Conservation (phyloP, 2,888 invertebrate species). For the Osmoderma eremita region DNA sequence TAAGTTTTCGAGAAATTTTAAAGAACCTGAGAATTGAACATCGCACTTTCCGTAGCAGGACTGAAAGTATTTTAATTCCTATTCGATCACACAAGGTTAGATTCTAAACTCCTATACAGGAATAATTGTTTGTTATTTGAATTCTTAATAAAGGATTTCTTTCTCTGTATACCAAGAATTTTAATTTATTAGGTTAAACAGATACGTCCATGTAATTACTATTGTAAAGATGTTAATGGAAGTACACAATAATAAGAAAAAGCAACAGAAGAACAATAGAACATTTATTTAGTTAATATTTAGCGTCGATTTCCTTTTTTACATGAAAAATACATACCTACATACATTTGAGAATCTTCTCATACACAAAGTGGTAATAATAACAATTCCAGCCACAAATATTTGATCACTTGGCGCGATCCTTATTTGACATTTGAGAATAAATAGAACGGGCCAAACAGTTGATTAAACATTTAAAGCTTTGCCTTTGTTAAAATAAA, state of each 20-base stretch:
- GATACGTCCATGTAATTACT: no score
- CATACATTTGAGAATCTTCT: slow-evolving; percentile 20
- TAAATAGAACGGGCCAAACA: no score
- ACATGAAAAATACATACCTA: slow-evolving; percentile 31
- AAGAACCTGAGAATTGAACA: slow-evolving; percentile 31
- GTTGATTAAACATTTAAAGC: neutral
- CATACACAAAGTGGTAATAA: neutral
- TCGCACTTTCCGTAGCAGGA: slow-evolving; percentile 14
- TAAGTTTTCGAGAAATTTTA: slow-evolving; percentile 43
- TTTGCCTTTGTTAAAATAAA: neutral
- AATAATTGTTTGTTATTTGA: neutral
- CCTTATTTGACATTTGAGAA: no score
- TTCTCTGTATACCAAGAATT: neutral
- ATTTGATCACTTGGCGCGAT: no score
- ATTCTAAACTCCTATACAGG: neutral
- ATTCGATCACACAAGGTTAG: neutral
- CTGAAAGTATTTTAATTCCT: slow-evolving; percentile 5
- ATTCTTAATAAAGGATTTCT: neutral
- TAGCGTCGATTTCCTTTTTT: neutral
- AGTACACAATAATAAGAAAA: neutral
- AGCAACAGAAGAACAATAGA: slow-evolving; percentile 32
- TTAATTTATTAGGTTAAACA: no score
- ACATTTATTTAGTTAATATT: slow-evolving; percentile 24
- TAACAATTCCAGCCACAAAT: slow-evolving; percentile 24
- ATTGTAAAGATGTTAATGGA: neutral